Evolutionary conservation across 2,888 invertebrate genomes (phyloP).

Genomic region (Willowsia nigromaculata): DNA sequence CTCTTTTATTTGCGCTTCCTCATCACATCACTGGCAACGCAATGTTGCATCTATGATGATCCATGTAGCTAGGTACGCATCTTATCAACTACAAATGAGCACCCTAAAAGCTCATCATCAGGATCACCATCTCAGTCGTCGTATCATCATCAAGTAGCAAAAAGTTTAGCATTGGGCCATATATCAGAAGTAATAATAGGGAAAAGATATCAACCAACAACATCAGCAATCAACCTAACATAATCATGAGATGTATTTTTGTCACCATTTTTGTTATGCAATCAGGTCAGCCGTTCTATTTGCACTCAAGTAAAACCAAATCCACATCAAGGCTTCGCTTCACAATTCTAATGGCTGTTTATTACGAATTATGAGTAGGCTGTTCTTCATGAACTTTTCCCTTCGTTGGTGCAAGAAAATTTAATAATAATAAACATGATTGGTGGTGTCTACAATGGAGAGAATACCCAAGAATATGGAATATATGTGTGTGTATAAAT

Average conservation of each 20-base stretch:
- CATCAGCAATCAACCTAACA: constrained; percentile 22
- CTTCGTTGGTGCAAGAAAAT: not conserved
- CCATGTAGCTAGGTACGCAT: constrained; percentile 21
- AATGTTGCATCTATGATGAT: too few relatives aligned
- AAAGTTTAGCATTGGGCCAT: constrained; percentile 2
- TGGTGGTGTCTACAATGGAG: too few relatives aligned
- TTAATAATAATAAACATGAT: constrained; percentile 3
- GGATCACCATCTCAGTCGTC: not conserved
- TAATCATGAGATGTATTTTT: not conserved
- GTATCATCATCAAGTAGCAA: not conserved
- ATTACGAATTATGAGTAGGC: not conserved
- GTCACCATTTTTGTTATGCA: constrained; percentile 52
- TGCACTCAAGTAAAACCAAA: not conserved
- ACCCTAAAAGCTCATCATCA: constrained; percentile 54
- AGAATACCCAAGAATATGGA: too few relatives aligned
- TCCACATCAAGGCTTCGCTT: not conserved
- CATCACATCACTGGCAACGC: constrained; percentile 29
- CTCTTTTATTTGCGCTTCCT: constrained; percentile 52
- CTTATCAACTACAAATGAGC: constrained; percentile 1
- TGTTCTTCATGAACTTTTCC: not conserved
- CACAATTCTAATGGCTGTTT: too few relatives aligned
- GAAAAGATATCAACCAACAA: constrained; percentile 17
- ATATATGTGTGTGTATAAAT: not conserved
- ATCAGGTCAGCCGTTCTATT: constrained; percentile 50
- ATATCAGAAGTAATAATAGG: not conserved